phyloP scores from a whole-genome alignment of 2,113 vertebrate genomes.

The Hiodon alosoides region DNA sequence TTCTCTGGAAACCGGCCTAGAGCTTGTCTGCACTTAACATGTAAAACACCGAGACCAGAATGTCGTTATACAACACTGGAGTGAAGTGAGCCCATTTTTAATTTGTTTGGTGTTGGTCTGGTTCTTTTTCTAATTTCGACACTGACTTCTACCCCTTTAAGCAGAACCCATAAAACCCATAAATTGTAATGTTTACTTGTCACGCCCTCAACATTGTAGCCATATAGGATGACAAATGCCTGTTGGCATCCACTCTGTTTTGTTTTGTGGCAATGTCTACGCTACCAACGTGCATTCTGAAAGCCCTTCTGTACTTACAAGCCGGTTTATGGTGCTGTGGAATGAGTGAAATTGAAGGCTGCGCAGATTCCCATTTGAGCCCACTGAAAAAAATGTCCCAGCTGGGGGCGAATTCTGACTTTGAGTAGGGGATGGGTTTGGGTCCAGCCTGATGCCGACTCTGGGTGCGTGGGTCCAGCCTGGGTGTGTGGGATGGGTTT shows the following conservation, averaged over 20 bases:
- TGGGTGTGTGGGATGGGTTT: neutral
- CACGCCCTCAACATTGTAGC: constrained; percentile 58
- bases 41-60: neutral
- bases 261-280: constrained; percentile 56
- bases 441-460: neutral
- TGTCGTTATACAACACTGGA: constrained; percentile 38
- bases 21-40: neutral
- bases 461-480: neutral
- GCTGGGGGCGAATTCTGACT: neutral
- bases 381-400: neutral
- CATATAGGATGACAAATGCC: constrained; percentile 60
- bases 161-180: constrained; percentile 66
- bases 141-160: constrained; percentile 54
- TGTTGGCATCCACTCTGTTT: constrained; percentile 49
- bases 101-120: constrained; percentile 67
- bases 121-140: constrained; percentile 57
- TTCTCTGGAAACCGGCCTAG: neutral
- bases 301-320: constrained; percentile 45
- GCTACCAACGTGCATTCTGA: constrained; percentile 45
- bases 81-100: constrained; percentile 61
- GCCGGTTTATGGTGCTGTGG: constrained; percentile 12
- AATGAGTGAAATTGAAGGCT: neutral
- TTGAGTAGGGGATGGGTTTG: neutral
- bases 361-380: neutral
- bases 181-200: constrained; percentile 70